A percentile compares a stretch with the other conserved stretches of the same genome.
Conservation (phyloP, 1,140 invertebrate species). For the Spodoptera litura region DNA sequence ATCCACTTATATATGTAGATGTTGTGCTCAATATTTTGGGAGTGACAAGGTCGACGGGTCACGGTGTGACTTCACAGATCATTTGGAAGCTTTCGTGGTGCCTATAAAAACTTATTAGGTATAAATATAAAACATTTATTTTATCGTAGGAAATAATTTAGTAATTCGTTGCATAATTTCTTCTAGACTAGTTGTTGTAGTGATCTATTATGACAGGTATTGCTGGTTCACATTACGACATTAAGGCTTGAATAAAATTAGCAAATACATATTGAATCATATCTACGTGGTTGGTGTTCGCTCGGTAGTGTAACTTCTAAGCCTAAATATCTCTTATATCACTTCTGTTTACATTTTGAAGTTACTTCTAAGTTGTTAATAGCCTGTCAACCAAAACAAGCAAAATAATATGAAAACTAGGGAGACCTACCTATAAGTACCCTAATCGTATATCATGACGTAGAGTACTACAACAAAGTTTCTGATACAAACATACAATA, state of each 20-base stretch:
- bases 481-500: no score
- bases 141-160: constrained; percentile 8
- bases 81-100: constrained; percentile 40
- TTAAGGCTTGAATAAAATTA: background rate
- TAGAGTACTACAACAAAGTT: no score
- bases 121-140: constrained; percentile 24
- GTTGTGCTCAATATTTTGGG: constrained; percentile 45
- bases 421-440: no score
- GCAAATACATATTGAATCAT: background rate
- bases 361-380: no score
- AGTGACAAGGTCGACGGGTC: constrained; percentile 56
- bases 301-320: background rate
- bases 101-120: constrained; percentile 10
- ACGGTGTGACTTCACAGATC: constrained; percentile 43
- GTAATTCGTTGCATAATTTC: constrained; percentile 30
- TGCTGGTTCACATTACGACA: constrained; percentile 4
- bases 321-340: no score
- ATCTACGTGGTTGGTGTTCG: background rate
- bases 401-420: no score
- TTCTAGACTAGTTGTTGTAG: constrained; percentile 31
- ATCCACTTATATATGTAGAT: constrained; percentile 52
- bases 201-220: constrained; percentile 27
- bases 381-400: no score
- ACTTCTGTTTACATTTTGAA: no score
- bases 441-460: no score